These are phyloP conservation scores for Microplitis deprimator DNA, from an alignment of 2,888 invertebrate species.

Conservation along the genomic window DNA sequence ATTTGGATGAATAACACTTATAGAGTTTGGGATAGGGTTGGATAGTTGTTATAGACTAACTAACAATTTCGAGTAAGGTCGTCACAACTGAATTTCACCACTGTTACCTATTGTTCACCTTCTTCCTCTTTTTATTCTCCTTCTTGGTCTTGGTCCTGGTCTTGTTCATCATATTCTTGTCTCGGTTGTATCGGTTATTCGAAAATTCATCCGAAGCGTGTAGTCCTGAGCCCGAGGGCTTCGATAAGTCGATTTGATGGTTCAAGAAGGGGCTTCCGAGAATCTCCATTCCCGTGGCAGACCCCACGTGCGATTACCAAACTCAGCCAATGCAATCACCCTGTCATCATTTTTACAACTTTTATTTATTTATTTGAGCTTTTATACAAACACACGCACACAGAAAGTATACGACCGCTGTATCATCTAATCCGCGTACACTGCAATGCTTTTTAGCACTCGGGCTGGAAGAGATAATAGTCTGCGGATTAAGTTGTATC, in stretches of 20 bases:
- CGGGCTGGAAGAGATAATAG: constrained; percentile 24
- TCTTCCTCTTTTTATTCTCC: not conserved
- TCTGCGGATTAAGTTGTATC: constrained; percentile 25
- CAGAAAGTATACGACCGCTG: not conserved
- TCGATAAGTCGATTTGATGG: constrained; percentile 42
- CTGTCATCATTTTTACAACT: not conserved
- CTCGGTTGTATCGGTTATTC: not conserved
- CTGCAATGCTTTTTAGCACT: constrained; percentile 3
- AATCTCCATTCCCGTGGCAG: constrained; percentile 23
- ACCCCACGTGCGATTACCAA: constrained; percentile 13
- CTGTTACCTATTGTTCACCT: not conserved
- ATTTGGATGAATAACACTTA: not conserved
- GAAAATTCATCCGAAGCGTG: constrained; percentile 5
- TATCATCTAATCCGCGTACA: not conserved
- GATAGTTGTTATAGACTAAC: constrained; percentile 29
- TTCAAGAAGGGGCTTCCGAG: constrained; percentile 27
- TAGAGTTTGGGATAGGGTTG: constrained; percentile 10
- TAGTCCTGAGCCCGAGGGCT: constrained; percentile 25
- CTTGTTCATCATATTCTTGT: too few relatives aligned
- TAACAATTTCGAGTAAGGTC: constrained; percentile 31
- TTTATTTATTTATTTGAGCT: not conserved
- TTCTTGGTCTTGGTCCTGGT: too few relatives aligned
- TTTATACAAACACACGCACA: not conserved
- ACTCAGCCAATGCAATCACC: not conserved
- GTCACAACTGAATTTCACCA: constrained; percentile 27